A percentile compares a stretch with the other conserved stretches of the same genome.
These are phyloP conservation scores for Clistopyga incitator DNA, from an alignment of 2,888 invertebrate genomes.

Conservation along the genomic window DNA sequence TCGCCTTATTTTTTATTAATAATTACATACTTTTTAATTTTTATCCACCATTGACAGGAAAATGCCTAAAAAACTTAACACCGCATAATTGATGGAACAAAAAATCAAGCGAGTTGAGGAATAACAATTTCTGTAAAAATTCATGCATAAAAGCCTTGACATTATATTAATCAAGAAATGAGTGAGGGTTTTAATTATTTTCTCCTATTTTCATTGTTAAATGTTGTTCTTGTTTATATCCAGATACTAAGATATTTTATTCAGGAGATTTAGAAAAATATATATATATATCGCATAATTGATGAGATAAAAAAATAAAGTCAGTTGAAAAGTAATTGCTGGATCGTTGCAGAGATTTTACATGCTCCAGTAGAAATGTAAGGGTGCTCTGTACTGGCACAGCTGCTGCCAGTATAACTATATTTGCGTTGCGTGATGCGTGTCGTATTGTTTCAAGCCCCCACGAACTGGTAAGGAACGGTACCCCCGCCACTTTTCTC, in stretches of 20 bases:
- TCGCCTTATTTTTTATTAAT: too few species aligned
- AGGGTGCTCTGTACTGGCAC: neutral
- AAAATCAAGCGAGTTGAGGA: too few species aligned
- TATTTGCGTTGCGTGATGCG: slow-evolving; percentile 13
- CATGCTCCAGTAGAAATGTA: neutral
- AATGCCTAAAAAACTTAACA: too few species aligned
- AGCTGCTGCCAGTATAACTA: slow-evolving; percentile 1
- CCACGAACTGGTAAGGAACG: slow-evolving; percentile 23
- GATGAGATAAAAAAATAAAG: neutral
- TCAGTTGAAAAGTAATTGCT: neutral
- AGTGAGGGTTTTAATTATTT: too few species aligned
- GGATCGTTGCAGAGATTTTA: neutral
- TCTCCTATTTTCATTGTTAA: neutral
- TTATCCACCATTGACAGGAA: too few species aligned
- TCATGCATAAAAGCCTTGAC: too few species aligned
- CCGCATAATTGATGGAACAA: neutral
- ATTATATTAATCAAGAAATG: too few species aligned
- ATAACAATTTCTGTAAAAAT: too few species aligned
- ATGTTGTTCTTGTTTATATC: neutral
- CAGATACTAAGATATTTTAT: neutral
- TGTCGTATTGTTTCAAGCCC: slow-evolving; percentile 57
- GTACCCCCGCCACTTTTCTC: slow-evolving; percentile 37
- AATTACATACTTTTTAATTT: too few species aligned
- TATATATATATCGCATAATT: neutral
- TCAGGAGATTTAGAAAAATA: neutral